Conservation (phyloP, 1,140 invertebrate genomes). For the Caenorhabditis tropicalis region DNA sequence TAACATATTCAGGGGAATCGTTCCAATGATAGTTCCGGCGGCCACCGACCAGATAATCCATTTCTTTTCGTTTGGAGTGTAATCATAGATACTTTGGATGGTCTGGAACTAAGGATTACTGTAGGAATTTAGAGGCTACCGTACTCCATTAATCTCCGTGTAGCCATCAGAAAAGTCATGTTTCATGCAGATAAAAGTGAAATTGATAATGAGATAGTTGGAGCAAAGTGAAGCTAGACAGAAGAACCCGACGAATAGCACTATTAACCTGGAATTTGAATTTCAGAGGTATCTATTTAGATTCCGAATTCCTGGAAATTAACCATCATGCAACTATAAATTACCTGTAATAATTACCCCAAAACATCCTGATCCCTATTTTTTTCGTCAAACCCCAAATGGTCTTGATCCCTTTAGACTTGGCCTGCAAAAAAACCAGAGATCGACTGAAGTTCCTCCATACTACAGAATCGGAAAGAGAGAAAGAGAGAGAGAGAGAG, state of each 20-base stretch:
- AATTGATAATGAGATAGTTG: slow-evolving; percentile 48
- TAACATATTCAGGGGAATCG: slow-evolving; percentile 26
- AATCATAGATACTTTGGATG: neutral
- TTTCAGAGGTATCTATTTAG: neutral
- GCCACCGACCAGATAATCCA: slow-evolving; percentile 48
- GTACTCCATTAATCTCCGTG: neutral
- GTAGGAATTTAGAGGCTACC: neutral
- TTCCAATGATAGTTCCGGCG: slow-evolving; percentile 27
- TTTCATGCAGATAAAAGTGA: slow-evolving; percentile 50
- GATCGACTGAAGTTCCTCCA: slow-evolving; percentile 5
- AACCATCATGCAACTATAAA: neutral
- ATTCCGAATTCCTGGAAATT: too few relatives aligned
- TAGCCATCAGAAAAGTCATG: neutral
- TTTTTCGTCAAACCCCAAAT: too few relatives aligned
- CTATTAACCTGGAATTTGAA: neutral
- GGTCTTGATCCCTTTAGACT: neutral
- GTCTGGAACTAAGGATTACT: slow-evolving; percentile 5
- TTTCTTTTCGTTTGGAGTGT: neutral
- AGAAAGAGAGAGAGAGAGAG: too few relatives aligned
- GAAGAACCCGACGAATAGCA: slow-evolving; percentile 13
- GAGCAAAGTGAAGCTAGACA: slow-evolving; percentile 35
- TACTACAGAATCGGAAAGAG: neutral
- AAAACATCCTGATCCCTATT: neutral
- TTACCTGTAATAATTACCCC: slow-evolving; percentile 11
- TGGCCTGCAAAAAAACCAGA: neutral